Evolutionary conservation across 2,888 invertebrate species (phyloP).

Genomic region (Papilio protenor): DNA sequence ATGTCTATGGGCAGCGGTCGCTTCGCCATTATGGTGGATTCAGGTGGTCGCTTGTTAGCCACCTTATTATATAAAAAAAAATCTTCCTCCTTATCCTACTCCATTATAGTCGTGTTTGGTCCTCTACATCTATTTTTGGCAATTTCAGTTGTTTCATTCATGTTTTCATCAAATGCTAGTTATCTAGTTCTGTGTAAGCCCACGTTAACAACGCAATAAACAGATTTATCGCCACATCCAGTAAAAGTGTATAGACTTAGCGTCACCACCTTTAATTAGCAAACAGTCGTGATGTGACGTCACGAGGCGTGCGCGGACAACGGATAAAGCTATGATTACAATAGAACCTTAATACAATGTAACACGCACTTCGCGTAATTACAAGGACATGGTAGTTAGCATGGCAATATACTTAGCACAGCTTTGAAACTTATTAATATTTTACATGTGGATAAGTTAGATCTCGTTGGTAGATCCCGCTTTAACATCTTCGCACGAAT

Average conservation of each 20-base stretch:
- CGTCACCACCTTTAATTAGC: conserved; percentile 38
- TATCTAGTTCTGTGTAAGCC: neutral
- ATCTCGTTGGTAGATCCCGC: no score
- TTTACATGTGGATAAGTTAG: no score
- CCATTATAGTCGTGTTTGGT: neutral
- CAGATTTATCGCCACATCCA: conserved; percentile 17
- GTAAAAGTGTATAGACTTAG: conserved; percentile 40
- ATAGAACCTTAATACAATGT: conserved; percentile 3
- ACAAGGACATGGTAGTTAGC: neutral
- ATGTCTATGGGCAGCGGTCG: no score
- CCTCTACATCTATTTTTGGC: neutral
- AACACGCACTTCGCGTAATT: neutral
- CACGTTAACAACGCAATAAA: neutral
- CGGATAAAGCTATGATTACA: conserved; percentile 9
- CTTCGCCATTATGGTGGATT: no score
- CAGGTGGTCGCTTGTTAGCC: no score
- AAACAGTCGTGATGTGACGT: conserved; percentile 35
- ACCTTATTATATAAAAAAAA: no score
- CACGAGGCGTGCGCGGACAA: conserved; percentile 9
- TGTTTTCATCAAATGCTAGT: neutral
- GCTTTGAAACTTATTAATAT: neutral
- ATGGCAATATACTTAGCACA: neutral
- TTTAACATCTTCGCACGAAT: no score
- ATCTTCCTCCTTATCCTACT: no score
- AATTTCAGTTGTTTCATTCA: neutral